Evolutionary conservation across 2,888 invertebrate genomes (phyloP).

Genomic region (Empis stercorea): DNA sequence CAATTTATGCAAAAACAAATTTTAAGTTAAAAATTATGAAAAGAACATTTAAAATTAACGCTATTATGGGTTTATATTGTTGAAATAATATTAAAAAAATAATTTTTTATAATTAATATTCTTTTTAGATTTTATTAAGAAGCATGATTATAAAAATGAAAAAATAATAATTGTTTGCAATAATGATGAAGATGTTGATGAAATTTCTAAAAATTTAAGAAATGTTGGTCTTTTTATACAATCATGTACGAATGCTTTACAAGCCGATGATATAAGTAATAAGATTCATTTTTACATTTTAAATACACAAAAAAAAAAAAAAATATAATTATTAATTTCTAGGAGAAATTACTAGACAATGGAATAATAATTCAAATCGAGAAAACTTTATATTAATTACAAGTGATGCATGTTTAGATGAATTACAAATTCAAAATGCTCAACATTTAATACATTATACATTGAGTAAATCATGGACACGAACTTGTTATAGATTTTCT

Average conservation of each 20-base stretch:
- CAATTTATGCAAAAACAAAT: conserved; percentile 50
- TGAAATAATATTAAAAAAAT: background rate
- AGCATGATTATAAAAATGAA: conserved; percentile 33
- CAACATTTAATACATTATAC: conserved; percentile 59
- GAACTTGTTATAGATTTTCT: conserved; percentile 56
- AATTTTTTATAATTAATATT: conserved; percentile 13
- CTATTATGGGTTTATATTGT: conserved; percentile 5
- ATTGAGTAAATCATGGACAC: conserved; percentile 48
- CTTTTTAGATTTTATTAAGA: conserved; percentile 39
- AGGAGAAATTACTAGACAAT: background rate
- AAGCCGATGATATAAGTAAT: no score
- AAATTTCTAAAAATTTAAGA: background rate
- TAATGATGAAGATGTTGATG: conserved; percentile 41
- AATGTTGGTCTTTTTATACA: background rate
- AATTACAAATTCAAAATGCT: conserved; percentile 51
- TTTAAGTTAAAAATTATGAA: conserved; percentile 35
- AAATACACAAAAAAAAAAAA: no score
- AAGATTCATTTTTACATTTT: no score
- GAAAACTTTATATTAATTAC: conserved; percentile 44
- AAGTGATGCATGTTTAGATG: conserved; percentile 51
- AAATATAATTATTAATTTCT: background rate
- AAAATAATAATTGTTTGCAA: conserved; percentile 52
- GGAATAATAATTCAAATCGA: conserved; percentile 2
- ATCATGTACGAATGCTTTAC: no score
- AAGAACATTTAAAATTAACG: conserved; percentile 16